Evolutionary conservation across 2,113 vertebrate species (phyloP), one percentile per base, ranked within the genome.

Genomic region (Oophaga pumilio): DNA sequence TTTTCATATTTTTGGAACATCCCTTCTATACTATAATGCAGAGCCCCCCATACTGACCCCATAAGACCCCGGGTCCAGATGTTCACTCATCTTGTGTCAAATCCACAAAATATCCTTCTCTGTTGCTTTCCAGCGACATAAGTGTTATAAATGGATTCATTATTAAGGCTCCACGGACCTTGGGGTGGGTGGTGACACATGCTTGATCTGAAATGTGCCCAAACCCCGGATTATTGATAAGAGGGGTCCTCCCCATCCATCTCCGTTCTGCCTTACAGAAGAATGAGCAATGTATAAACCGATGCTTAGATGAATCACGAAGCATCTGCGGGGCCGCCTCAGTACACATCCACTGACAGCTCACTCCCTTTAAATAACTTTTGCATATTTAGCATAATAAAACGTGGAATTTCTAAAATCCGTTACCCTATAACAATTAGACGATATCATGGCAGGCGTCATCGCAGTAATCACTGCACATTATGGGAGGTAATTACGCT

Each of bases 401-500:
- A 64, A 59, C 22, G 11, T 56, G 71, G 56, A 28, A 33, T 71
- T 87, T 56, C 66, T 73, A 4, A 12, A 68, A 82, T 74, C 66
- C 24, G 86, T 69, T 52, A 76, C 76, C 80, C 62, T 17, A 28
- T n/a, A 82, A 60, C 86, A 82, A 82, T 87, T 66, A 88, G 53
- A 64, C 79, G 13, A n/a, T 52, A 83, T 83, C 80, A 77, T 82
- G 8, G 13, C 14, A 59, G 33, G 53, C 86, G 80, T 88, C 86
- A 88, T 50, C 8, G 78, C 69, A 52, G 86, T 83, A 88, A 88
- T 83, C 86, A 88, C 80, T 26, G 33, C 52, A 83, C 80, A 83
- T 88, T 88, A 88, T 88, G 62, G 68, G 20, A 82, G 80, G 80
- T 77, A 74, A 88, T 88, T 83, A 88, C 66, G 79, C 57, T 83